phyloP scores from a whole-genome alignment of 2,113 vertebrate species.

The Mungos mungo region DNA sequence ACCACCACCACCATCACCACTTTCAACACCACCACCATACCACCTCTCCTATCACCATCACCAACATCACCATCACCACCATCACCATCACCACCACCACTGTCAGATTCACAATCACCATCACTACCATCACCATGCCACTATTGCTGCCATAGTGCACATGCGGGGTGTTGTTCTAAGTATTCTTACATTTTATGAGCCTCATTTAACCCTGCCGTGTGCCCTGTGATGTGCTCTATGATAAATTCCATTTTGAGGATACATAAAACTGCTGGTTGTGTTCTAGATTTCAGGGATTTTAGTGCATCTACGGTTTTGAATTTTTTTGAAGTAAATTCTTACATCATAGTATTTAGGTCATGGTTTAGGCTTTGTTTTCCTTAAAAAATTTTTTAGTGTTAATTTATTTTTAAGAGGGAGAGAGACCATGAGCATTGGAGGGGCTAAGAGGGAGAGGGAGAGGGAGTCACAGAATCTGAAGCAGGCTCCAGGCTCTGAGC shows the following conservation, averaged over 20 bases:
- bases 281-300: not conserved
- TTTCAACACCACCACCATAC: too few species aligned
- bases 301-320: not conserved
- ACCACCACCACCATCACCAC: fast-evolving
- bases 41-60: too few species aligned
- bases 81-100: not conserved
- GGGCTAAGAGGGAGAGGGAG: too few species aligned
- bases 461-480: too few species aligned
- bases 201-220: not conserved
- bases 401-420: too few species aligned
- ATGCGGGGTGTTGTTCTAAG: not conserved
- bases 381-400: too few species aligned
- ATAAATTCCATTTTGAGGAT: not conserved
- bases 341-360: not conserved
- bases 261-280: not conserved
- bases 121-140: not conserved
- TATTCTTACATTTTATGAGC: fast-evolving
- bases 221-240: not conserved
- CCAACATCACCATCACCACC: fast-evolving
- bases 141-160: too few species aligned
- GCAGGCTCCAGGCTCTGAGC: too few species aligned
- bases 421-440: too few species aligned
- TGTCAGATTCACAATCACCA: not conserved
- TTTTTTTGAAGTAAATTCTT: not conserved
- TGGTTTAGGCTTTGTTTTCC: not conserved